phyloP scores from a whole-genome alignment of 2,113 vertebrate species.

The Xenopus borealis region DNA sequence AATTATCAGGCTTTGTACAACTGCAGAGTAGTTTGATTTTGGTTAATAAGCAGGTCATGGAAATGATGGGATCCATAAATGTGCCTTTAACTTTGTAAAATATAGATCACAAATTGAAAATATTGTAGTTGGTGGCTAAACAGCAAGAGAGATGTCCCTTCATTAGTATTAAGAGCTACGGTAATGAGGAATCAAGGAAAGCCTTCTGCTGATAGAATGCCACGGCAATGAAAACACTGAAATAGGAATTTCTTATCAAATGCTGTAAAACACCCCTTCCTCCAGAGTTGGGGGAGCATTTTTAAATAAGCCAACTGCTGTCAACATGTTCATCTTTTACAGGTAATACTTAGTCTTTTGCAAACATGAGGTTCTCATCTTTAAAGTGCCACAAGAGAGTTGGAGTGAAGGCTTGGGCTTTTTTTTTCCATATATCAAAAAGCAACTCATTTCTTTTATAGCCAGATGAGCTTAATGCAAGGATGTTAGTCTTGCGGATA shows the following conservation, averaged over 20 bases:
- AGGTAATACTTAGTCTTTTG: neutral
- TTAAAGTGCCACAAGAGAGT: constrained; percentile 30
- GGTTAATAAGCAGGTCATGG: neutral
- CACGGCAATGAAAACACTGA: neutral
- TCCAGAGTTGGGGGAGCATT: neutral
- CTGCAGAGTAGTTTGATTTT: neutral
- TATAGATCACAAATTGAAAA: too few relatives aligned
- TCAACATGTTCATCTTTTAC: neutral
- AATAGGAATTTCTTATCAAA: neutral
- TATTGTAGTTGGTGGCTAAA: neutral
- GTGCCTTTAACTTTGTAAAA: neutral
- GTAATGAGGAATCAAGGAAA: neutral
- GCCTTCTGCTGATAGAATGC: neutral
- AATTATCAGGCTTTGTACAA: neutral
- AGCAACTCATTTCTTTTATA: constrained; percentile 9
- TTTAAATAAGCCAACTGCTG: neutral
- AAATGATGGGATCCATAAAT: neutral
- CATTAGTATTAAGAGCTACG: neutral
- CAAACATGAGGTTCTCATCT: constrained; percentile 12
- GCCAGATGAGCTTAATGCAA: constrained; percentile 12
- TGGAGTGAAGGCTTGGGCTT: neutral
- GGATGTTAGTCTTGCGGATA: constrained; percentile 14
- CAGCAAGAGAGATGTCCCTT: neutral
- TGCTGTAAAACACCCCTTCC: neutral
- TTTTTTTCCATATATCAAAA: neutral